phyloP scores from a whole-genome alignment of 2,888 invertebrate species.

The Dasypogon diadema region DNA sequence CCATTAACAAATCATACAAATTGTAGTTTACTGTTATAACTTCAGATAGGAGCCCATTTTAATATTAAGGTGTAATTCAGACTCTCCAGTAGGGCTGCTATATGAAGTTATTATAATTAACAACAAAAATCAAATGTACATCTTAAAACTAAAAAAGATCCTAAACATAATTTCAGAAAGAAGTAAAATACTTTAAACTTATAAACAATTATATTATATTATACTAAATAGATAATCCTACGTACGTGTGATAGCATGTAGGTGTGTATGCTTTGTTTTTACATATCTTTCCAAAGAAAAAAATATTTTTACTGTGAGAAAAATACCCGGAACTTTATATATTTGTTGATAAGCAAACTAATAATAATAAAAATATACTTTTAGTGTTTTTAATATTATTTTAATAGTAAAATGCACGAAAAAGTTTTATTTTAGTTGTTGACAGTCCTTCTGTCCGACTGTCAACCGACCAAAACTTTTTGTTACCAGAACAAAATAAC shows the following conservation, averaged over 20 bases:
- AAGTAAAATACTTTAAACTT: slow-evolving; percentile 19
- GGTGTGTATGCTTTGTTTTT: slow-evolving; percentile 18
- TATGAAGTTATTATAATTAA: slow-evolving; percentile 44
- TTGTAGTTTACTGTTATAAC: background rate
- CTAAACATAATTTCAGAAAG: slow-evolving; percentile 24
- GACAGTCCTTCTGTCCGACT: too few species aligned
- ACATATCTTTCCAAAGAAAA: slow-evolving; percentile 13
- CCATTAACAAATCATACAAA: background rate
- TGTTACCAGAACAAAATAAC: slow-evolving; percentile 20
- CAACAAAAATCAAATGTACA: slow-evolving; percentile 43
- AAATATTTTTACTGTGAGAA: slow-evolving; percentile 18
- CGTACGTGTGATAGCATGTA: slow-evolving; percentile 12
- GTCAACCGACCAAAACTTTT: background rate
- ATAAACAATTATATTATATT: slow-evolving; percentile 33
- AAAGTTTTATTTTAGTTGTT: slow-evolving; percentile 12
- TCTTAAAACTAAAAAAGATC: slow-evolving; percentile 34
- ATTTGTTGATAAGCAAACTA: slow-evolving; percentile 36
- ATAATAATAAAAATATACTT: slow-evolving; percentile 42
- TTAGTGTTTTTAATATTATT: slow-evolving; percentile 43
- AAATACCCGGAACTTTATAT: slow-evolving; percentile 40
- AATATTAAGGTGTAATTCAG: slow-evolving; percentile 69
- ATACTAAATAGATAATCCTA: slow-evolving; percentile 17
- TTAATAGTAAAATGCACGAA: slow-evolving; percentile 37
- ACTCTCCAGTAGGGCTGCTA: slow-evolving; percentile 61
- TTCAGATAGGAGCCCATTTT: slow-evolving; percentile 58